Conservation (phyloP, 2,888 invertebrate species). For the Sialis lutaria region DNA sequence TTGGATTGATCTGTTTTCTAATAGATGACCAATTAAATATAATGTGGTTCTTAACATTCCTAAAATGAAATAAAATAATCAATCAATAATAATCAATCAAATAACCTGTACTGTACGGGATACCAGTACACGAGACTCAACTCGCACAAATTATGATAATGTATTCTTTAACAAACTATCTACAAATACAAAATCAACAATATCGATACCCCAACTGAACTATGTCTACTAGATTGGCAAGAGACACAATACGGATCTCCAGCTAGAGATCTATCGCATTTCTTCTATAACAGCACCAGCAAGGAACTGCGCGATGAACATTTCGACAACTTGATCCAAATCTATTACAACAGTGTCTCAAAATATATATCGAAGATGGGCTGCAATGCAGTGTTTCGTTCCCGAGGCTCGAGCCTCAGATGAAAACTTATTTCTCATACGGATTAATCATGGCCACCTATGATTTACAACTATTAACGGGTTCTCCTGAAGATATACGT, state of each 20-base stretch:
- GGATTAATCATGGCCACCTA: constrained; percentile 15
- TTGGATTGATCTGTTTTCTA: no score
- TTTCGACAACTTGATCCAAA: constrained; percentile 15
- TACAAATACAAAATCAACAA: no score
- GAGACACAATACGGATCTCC: constrained; percentile 14
- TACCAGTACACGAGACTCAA: no score
- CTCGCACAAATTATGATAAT: no score
- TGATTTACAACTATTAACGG: constrained; percentile 14
- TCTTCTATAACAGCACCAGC: constrained; percentile 17
- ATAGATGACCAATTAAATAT: no score
- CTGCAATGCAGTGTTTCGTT: constrained; percentile 15
- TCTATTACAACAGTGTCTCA: constrained; percentile 18
- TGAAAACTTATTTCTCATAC: constrained; percentile 15
- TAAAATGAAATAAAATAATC: no score
- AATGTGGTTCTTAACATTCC: no score
- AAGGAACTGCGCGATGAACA: constrained; percentile 15
- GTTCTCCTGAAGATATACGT: constrained; percentile 11
- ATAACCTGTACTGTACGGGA: no score
- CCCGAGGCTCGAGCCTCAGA: constrained; percentile 15
- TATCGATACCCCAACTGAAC: constrained; percentile 11
- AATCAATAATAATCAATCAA: no score
- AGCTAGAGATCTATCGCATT: constrained; percentile 19
- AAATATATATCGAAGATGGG: constrained; percentile 13
- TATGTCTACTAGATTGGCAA: constrained; percentile 18
- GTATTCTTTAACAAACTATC: no score